phyloP scores from a whole-genome alignment of 2,888 invertebrate species.

The Nebria salina region DNA sequence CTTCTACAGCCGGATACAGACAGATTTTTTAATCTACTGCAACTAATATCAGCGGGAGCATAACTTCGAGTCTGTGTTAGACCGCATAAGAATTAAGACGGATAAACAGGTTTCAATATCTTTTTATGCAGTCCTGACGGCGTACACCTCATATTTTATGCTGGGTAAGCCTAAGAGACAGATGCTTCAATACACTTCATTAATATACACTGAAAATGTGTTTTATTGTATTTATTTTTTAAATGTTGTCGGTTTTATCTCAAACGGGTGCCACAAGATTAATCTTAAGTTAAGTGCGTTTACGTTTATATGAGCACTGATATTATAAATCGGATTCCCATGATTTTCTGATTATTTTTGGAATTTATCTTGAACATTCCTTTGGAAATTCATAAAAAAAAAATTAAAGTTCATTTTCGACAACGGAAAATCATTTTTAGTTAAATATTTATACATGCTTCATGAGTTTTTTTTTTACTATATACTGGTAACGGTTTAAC shows the following conservation, averaged over 20 bases:
- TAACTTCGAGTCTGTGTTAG: background rate
- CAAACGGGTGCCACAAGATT: background rate
- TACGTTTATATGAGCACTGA: background rate
- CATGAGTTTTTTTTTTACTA: no score
- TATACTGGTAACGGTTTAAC: no score
- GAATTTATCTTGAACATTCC: background rate
- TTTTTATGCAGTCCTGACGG: background rate
- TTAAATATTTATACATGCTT: no score
- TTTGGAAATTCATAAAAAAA: no score
- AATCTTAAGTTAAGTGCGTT: background rate
- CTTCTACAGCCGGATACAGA: background rate
- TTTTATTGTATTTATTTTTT: slow-evolving; percentile 12
- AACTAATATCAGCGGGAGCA: background rate
- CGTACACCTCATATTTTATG: background rate
- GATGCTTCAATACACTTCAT: slow-evolving; percentile 15
- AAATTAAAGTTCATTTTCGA: no score
- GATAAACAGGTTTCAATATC: background rate
- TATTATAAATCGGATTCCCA: background rate
- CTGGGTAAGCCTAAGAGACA: background rate
- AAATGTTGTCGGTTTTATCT: background rate
- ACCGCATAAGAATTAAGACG: background rate
- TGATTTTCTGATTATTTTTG: background rate
- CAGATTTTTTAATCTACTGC: background rate
- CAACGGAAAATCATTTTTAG: no score
- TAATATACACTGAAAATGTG: slow-evolving; percentile 12